phyloP scores from a whole-genome alignment of 1,140 invertebrate species.

The Alviniconcha marisindica region DNA sequence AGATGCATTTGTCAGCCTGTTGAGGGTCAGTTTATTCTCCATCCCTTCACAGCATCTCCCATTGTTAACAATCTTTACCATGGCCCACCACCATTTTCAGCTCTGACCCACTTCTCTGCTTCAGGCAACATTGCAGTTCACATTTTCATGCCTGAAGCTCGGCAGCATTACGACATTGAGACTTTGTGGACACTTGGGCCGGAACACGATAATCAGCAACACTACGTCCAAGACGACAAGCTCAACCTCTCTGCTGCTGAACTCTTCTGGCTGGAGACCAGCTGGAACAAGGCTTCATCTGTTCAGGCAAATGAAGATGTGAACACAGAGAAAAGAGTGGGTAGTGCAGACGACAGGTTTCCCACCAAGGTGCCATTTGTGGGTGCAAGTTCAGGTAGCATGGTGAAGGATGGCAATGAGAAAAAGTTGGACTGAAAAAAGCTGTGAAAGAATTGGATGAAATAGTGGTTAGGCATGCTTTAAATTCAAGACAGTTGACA shows the following conservation, averaged over 20 bases:
- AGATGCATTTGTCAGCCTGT: no score
- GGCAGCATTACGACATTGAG: conserved; percentile 90
- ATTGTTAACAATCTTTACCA: no score
- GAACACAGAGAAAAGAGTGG: no score
- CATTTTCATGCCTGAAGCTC: conserved; percentile 84
- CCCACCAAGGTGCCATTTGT: neutral
- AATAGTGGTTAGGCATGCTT: no score
- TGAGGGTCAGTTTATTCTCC: no score
- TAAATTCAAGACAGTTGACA: no score
- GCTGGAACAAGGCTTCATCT: neutral
- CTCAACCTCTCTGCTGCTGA: conserved; percentile 22
- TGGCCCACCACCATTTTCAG: no score
- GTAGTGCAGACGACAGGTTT: neutral
- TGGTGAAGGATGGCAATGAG: no score
- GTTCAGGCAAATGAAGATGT: neutral
- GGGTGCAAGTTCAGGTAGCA: neutral
- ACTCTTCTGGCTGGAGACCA: conserved; percentile 20
- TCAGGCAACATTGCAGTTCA: conserved; percentile 91
- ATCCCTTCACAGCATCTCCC: no score
- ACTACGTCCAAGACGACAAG: conserved; percentile 3
- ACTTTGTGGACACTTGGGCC: conserved; percentile 91
- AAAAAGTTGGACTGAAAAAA: no score
- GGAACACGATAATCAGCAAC: conserved; percentile 83
- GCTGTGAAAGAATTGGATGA: no score
- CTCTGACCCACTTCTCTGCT: conserved; percentile 38